phyloP scores from a whole-genome alignment of 64 coral and sea anemone genomes.

The Pachyseris speciosa region DNA sequence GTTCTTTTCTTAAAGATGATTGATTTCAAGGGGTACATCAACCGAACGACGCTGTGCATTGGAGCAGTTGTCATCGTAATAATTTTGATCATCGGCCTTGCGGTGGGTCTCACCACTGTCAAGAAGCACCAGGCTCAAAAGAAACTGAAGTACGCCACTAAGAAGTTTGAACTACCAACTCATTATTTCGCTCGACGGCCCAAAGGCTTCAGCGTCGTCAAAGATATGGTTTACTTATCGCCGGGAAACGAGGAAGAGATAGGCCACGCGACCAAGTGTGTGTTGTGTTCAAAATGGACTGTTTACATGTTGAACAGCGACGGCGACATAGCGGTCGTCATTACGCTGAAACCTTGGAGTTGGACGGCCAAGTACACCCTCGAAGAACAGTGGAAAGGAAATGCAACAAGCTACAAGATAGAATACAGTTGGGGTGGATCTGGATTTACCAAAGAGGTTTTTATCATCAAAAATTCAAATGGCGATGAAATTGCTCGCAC shows the following conservation, averaged over 20 bases:
- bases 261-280: constrained; percentile 14
- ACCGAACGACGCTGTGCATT: background rate
- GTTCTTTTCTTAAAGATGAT: too few species aligned
- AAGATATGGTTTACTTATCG: background rate
- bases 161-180: constrained; percentile 19
- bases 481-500: constrained; percentile 34
- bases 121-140: constrained; percentile 28
- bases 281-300: background rate
- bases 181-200: background rate
- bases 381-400: constrained; percentile 12
- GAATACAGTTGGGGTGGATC: constrained; percentile 24
- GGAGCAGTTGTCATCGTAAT: background rate
- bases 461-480: constrained; percentile 5
- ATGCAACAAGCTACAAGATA: background rate
- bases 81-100: background rate
- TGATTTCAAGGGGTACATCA: background rate
- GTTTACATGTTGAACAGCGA: constrained; percentile 27
- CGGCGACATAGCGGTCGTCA: background rate
- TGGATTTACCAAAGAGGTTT: background rate
- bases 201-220: background rate
- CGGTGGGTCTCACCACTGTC: background rate
- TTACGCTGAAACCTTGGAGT: background rate
- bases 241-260: background rate
- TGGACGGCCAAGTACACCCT: constrained; percentile 4
- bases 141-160: background rate